These are phyloP conservation scores for Cylloceria caligata DNA, from an alignment of 2,888 invertebrate species.

Conservation along the genomic window DNA sequence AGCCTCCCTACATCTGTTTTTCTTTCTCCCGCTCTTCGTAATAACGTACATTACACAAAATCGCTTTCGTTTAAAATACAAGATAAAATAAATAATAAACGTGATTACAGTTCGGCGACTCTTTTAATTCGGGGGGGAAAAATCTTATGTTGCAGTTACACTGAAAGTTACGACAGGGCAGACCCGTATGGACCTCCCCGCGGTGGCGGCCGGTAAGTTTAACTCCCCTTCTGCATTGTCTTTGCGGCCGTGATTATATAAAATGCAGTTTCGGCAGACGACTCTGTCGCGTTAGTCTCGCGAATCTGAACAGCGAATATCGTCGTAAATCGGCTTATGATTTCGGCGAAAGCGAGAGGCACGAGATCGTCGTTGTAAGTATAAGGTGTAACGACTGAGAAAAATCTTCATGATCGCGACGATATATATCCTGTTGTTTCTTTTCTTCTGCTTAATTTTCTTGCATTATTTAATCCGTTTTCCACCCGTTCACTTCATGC, in stretches of 20 bases:
- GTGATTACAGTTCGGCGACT: background rate
- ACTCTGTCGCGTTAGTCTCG: slow-evolving; percentile 54
- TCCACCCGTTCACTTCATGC: slow-evolving; percentile 19
- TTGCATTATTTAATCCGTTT: background rate
- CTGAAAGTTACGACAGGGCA: slow-evolving; percentile 83
- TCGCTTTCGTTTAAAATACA: background rate
- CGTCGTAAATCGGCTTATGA: slow-evolving; percentile 52
- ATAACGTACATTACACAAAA: background rate
- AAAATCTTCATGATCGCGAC: slow-evolving; percentile 48
- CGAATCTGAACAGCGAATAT: slow-evolving; percentile 53
- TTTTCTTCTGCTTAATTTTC: slow-evolving; percentile 7
- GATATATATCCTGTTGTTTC: slow-evolving; percentile 46
- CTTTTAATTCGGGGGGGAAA: background rate
- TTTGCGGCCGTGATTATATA: slow-evolving; percentile 28
- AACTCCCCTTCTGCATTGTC: slow-evolving; percentile 11
- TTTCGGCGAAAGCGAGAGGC: slow-evolving; percentile 57
- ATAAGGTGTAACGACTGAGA: slow-evolving; percentile 82
- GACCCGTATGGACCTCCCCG: slow-evolving; percentile 84
- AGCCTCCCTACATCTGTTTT: background rate
- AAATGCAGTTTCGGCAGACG: slow-evolving; percentile 32
- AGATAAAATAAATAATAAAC: background rate
- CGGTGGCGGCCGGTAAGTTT: slow-evolving; percentile 83
- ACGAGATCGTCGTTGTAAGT: slow-evolving; percentile 74
- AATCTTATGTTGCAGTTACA: slow-evolving; percentile 76
- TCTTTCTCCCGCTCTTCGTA: background rate